Base-by-base conservation (phyloP, 2,113 vertebrate species). In the Pseudolaguvia tuberculata region DNA sequence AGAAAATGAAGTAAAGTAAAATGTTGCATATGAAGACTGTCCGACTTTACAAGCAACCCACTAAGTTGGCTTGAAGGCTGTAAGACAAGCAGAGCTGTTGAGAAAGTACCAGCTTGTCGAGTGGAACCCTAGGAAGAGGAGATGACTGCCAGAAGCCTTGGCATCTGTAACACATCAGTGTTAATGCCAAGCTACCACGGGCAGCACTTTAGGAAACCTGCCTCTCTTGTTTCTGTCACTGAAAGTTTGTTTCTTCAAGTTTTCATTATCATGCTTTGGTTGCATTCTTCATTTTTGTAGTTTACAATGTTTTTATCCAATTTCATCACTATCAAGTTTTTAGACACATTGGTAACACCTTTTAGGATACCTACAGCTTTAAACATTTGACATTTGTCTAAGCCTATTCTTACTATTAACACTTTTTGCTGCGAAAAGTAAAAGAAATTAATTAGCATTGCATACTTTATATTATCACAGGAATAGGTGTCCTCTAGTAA, bases 401-500 rank as follows among this genome's bases (percentile, higher is more conserved):
- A 35, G 31, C 6, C 3, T 35, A 35, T 35, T 35, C 6, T 59
- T 17, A 27, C 6, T 18, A 31, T 61, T 35, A 61, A 9, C 14
- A 1, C 52, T 13, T 57, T 57, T 57, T 57, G 13, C 15, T 57
- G 13, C 18, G 9, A 35, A 20, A 27, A 58, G 56, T 15, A n/a
- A n/a, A n/a, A n/a, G n/a, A n/a, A n/a, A n/a, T n/a, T n/a, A n/a
- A n/a, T n/a, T n/a, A n/a, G n/a, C n/a, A n/a, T n/a, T n/a, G n/a
- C n/a, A n/a, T n/a, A n/a, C n/a, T n/a, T n/a, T n/a, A n/a, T n/a
- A n/a, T n/a, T 5, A 59, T 21, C 20, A 15, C 1, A 5, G 11
- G n/a, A 23, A 21, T 20, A 45, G 35, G 5, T 4, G 9, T 21
- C 21, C 61, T 45, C 61, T 25, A 15, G 87, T 89, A 83, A 82